These are phyloP conservation scores for Hemicrepidius hirtus DNA, from an alignment of 2,888 invertebrate species.

Conservation along the genomic window DNA sequence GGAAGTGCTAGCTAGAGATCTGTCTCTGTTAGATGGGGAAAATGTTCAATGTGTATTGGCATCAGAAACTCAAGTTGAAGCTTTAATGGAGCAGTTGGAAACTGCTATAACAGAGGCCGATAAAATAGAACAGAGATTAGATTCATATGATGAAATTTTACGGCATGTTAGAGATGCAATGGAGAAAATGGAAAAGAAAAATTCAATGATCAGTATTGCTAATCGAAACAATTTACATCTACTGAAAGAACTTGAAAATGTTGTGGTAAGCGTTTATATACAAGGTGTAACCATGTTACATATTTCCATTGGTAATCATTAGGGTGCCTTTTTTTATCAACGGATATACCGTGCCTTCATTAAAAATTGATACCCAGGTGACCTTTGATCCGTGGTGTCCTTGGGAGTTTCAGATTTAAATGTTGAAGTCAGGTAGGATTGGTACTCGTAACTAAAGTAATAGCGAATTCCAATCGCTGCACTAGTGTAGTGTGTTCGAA, in stretches of 20 bases:
- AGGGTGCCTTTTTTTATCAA: too few relatives aligned
- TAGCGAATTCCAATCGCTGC: too few relatives aligned
- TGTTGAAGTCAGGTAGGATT: too few relatives aligned
- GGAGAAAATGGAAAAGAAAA: constrained; percentile 94
- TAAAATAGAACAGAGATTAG: constrained; percentile 82
- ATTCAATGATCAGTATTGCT: constrained; percentile 88
- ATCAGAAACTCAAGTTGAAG: constrained; percentile 87
- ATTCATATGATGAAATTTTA: constrained; percentile 87
- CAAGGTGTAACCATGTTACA: too few relatives aligned
- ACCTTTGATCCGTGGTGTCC: too few relatives aligned
- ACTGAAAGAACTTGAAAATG: constrained; percentile 84
- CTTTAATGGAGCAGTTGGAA: constrained; percentile 86
- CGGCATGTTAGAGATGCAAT: constrained; percentile 91
- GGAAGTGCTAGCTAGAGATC: constrained; percentile 87
- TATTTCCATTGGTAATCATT: too few relatives aligned
- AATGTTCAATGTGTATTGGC: constrained; percentile 94
- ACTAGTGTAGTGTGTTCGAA: too few relatives aligned
- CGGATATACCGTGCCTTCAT: too few relatives aligned
- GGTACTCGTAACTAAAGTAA: too few relatives aligned
- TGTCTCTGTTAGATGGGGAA: constrained; percentile 91
- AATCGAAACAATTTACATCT: constrained; percentile 90
- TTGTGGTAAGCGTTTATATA: constrained; percentile 78
- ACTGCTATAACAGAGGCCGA: constrained; percentile 85
- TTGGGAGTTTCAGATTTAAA: too few relatives aligned
- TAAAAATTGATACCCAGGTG: too few relatives aligned